Evolutionary conservation across 2,797 vertebrate species (phyloP).

Genomic region (Heterohyrax brucei): DNA sequence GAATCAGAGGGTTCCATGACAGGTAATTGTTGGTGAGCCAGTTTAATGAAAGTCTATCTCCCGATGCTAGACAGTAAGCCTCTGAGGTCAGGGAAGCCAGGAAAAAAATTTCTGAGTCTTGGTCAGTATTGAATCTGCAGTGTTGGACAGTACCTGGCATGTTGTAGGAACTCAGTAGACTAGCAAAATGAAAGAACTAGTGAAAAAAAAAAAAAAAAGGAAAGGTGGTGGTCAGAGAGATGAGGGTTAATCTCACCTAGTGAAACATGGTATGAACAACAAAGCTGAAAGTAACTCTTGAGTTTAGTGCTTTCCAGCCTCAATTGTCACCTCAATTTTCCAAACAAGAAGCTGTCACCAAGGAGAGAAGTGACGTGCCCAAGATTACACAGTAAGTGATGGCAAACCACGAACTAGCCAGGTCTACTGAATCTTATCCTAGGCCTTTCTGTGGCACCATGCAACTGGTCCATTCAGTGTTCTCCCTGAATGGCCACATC

Average conservation of each 20-base stretch:
- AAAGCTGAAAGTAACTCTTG: background rate
- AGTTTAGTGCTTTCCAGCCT: background rate
- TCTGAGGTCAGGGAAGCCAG: background rate
- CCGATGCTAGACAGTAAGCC: background rate
- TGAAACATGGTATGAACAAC: background rate
- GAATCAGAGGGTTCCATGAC: background rate
- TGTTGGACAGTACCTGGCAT: background rate
- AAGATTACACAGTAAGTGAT: background rate
- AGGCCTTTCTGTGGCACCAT: background rate
- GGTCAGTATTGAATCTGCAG: background rate
- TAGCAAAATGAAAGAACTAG: conserved; percentile 19
- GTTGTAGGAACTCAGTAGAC: background rate
- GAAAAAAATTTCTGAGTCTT: background rate
- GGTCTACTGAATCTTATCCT: background rate
- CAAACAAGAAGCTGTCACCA: background rate
- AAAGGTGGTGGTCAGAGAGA: background rate
- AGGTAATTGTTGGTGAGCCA: background rate
- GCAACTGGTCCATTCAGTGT: background rate
- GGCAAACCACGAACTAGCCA: background rate
- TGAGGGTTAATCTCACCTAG: background rate
- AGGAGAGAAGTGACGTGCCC: background rate
- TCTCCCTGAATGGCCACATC: background rate
- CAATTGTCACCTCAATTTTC: background rate
- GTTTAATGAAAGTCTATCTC: conserved; percentile 33
- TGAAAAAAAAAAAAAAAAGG: background rate